phyloP scores from a whole-genome alignment of 2,888 invertebrate genomes.

The Thelaira solivaga region DNA sequence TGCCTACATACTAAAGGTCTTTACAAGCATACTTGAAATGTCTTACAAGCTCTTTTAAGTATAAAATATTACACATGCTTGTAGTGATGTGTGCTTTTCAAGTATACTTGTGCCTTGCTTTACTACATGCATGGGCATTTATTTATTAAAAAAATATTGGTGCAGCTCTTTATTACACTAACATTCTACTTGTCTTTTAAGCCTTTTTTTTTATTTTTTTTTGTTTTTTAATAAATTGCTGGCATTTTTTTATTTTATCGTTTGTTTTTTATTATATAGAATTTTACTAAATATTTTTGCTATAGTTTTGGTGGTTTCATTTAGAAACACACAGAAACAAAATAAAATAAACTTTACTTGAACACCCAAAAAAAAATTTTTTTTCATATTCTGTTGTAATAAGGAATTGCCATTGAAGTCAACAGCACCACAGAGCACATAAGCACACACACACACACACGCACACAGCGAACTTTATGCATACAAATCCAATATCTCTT shows the following conservation, averaged over 20 bases:
- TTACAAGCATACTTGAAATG: too few species aligned
- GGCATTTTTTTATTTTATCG: background rate
- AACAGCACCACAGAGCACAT: background rate
- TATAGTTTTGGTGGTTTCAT: constrained; percentile 19
- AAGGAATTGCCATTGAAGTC: constrained; percentile 52
- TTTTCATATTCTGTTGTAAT: background rate
- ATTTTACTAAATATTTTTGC: background rate
- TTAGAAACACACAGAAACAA: constrained; percentile 23
- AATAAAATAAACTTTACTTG: background rate
- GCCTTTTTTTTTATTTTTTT: too few species aligned
- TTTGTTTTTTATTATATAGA: background rate
- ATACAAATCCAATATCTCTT: background rate
- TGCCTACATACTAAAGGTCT: too few species aligned
- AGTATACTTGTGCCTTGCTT: too few species aligned
- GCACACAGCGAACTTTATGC: background rate
- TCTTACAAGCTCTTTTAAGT: too few species aligned
- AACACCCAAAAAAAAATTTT: background rate
- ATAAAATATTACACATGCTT: too few species aligned
- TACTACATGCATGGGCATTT: too few species aligned
- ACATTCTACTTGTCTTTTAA: too few species aligned
- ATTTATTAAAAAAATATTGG: too few species aligned
- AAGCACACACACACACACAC: background rate
- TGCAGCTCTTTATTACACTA: too few species aligned
- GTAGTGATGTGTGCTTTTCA: too few species aligned
- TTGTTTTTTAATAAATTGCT: background rate